A percentile compares a stretch with the other conserved stretches of the same genome.
Conservation (phyloP, 1,140 invertebrate genomes). For the Galleria mellonella region DNA sequence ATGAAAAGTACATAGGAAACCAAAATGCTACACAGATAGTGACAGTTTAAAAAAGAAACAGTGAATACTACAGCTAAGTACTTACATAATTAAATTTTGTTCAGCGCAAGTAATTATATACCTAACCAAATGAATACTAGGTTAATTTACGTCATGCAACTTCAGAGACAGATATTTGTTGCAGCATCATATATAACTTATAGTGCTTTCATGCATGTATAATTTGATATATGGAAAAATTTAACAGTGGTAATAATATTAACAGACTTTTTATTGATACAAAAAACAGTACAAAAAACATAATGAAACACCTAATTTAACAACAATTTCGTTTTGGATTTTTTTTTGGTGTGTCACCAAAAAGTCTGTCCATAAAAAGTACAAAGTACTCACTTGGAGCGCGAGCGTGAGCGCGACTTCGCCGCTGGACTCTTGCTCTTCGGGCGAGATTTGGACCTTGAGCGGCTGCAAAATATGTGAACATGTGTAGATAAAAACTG, state of each 20-base stretch:
- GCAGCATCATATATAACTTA: conserved; percentile 5
- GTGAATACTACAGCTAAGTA: conserved; percentile 29
- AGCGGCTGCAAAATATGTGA: conserved; percentile 78
- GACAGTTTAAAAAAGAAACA: not conserved
- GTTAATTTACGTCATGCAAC: conserved; percentile 56
- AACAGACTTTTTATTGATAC: too few relatives aligned
- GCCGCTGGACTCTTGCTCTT: conserved; percentile 83
- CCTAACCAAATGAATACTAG: conserved; percentile 67
- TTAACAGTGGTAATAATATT: not conserved
- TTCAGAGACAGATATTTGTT: conserved; percentile 11
- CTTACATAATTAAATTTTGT: conserved; percentile 66
- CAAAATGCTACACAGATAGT: conserved; percentile 7
- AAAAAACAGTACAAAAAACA: too few relatives aligned
- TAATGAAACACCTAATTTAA: too few relatives aligned
- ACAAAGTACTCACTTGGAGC: conserved; percentile 62
- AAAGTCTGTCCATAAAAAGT: not conserved
- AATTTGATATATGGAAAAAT: conserved; percentile 1
- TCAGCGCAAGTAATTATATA: conserved; percentile 65
- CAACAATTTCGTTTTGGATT: too few relatives aligned
- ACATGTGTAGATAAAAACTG: conserved; percentile 7
- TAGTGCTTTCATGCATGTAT: conserved; percentile 30
- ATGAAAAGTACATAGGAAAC: too few relatives aligned
- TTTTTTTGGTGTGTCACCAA: not conserved
- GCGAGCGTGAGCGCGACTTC: conserved; percentile 81
- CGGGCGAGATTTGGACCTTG: conserved; percentile 81